phyloP scores from a whole-genome alignment of 1,140 invertebrate genomes.

The Lordiphosa stackelbergi region DNA sequence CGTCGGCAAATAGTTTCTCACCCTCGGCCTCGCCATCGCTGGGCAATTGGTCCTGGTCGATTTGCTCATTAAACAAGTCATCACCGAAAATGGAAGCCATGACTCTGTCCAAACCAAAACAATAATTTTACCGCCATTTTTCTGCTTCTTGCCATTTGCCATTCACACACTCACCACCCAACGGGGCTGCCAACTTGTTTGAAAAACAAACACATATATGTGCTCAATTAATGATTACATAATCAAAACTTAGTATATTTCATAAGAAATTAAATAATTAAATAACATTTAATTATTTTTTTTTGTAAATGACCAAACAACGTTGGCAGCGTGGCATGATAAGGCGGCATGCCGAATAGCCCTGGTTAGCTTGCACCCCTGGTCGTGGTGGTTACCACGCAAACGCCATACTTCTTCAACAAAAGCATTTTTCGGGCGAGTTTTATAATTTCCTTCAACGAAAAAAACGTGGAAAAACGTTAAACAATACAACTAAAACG shows the following conservation, averaged over 20 bases:
- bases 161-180: constrained; percentile 28
- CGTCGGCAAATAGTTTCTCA: constrained; percentile 62
- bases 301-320: background rate
- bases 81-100: constrained; percentile 71
- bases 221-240: constrained; percentile 35
- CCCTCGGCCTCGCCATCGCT: constrained; percentile 53
- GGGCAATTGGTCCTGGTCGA: constrained; percentile 57
- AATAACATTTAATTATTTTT: background rate
- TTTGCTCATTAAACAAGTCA: constrained; percentile 62
- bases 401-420: constrained; percentile 62
- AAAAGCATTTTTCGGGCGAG: constrained; percentile 64
- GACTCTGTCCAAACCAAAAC: constrained; percentile 4
- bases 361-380: constrained; percentile 20
- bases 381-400: constrained; percentile 45
- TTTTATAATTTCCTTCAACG: constrained; percentile 35
- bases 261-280: background rate
- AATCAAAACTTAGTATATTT: constrained; percentile 20
- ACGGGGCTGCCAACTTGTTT: constrained; percentile 35
- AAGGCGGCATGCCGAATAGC: constrained; percentile 30
- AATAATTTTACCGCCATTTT: constrained; percentile 63
- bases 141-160: constrained; percentile 43
- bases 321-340: constrained; percentile 45
- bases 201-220: constrained; percentile 12
- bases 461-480: constrained; percentile 38
- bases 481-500: background rate